Evolutionary conservation across 2,797 vertebrate species (phyloP), one percentile per base, ranked within the genome.

Genomic region (Acomys russatus): DNA sequence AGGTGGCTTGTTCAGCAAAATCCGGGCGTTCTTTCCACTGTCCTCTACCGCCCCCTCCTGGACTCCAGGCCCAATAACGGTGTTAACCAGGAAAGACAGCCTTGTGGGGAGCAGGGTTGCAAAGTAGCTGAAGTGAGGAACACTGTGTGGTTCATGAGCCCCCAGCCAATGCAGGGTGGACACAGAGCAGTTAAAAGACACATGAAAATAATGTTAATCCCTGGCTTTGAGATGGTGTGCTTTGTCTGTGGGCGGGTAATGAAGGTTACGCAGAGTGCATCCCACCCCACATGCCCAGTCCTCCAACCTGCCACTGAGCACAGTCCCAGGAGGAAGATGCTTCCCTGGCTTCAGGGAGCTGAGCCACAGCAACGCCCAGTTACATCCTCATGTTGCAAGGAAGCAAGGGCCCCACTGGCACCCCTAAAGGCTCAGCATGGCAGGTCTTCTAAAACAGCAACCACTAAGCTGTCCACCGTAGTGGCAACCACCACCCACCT

Each of bases 41-140:
- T 76, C 8, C 98, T 98, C 97, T 98, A 98, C 97, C 96, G 98
- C 98, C 98, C 98, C 90, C 98, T 98, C 95, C 98, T 97, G 98
- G 98, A 22, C 94, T 94, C 1, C 7, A 0, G 15, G 11, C n/a
- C 30, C 12, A 76, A 86, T 30, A 20, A 88, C 49, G 14, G 1
- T 0, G 3, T 0, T 18, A n/a, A 83, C 15, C 64, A 0, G 0
- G 3, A n/a, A 0, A n/a, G 25, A 38, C 66, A 2, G 2, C 0
- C 0, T 28, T 17, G 0, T 15, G 0, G 30, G 2, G 18, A 15
- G 9, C 54, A 33, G 44, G 54, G 22, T 20, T 0, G 14, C 35
- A 68, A 71, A 76, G 49, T 96, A 25, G 79, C 94, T 23, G 30
- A 30, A 73, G 17, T 33, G 1, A 9, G 1, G 9, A 84, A 22